phyloP scores from a whole-genome alignment of 2,888 invertebrate species.

The Spatulosminthurus flaviceps region DNA sequence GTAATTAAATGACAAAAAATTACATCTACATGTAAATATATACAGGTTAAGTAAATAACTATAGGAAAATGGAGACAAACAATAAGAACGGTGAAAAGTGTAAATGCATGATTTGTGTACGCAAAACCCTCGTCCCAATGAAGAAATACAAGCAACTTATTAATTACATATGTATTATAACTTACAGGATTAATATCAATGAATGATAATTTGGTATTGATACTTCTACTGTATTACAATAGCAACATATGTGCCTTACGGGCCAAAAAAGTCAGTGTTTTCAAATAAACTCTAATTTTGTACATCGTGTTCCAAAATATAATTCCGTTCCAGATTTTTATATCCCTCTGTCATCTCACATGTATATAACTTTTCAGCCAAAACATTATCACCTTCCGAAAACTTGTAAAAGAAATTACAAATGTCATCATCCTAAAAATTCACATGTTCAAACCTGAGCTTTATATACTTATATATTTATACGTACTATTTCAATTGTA shows the following conservation, averaged over 20 bases:
- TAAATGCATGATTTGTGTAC: not conserved
- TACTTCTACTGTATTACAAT: no score
- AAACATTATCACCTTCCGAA: not conserved
- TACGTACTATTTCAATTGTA: no score
- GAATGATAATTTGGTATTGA: conserved; percentile 3
- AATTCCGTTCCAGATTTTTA: not conserved
- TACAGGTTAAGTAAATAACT: no score
- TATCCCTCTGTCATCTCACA: not conserved
- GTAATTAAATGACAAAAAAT: not conserved
- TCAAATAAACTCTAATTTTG: conserved; percentile 29
- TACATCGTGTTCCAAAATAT: conserved; percentile 23
- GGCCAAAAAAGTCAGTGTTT: conserved; percentile 16
- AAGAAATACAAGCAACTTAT: no score
- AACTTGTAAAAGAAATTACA: no score
- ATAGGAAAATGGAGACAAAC: not conserved
- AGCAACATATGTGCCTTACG: not conserved
- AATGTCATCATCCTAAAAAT: no score
- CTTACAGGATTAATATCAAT: not conserved
- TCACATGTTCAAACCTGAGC: no score
- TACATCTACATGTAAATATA: no score
- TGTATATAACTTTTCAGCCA: not conserved
- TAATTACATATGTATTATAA: no score
- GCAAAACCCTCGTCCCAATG: not conserved
- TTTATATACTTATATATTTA: no score
- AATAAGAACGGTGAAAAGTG: not conserved